phyloP scores from a whole-genome alignment of 2,888 invertebrate genomes.

The Rotaria sp. region DNA sequence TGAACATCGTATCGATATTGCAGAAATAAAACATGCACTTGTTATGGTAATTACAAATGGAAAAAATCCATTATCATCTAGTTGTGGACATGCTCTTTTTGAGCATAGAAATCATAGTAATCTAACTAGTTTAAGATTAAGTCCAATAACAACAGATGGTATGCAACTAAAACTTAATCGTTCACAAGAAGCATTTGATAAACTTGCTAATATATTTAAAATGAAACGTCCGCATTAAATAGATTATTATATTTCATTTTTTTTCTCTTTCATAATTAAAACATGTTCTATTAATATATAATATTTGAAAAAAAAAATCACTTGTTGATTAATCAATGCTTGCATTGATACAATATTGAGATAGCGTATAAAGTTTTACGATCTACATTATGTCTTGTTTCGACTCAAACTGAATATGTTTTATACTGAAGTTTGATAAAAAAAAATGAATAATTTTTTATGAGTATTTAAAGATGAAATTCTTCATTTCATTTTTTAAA shows the following conservation, averaged over 20 bases:
- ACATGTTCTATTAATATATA: too few relatives aligned
- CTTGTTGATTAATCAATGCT: too few relatives aligned
- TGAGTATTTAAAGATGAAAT: too few relatives aligned
- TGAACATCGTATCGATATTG: neutral
- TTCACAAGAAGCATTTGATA: constrained; percentile 6
- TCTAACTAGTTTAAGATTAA: neutral
- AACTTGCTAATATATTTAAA: neutral
- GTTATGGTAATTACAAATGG: neutral
- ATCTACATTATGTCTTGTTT: too few relatives aligned
- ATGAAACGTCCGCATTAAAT: neutral
- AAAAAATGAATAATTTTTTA: too few relatives aligned
- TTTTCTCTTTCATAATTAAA: too few relatives aligned
- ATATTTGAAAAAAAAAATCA: too few relatives aligned
- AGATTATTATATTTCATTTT: neutral
- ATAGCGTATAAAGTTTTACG: too few relatives aligned
- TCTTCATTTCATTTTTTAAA: too few relatives aligned
- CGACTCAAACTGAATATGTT: too few relatives aligned
- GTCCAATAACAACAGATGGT: neutral
- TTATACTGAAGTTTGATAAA: too few relatives aligned
- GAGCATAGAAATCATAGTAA: neutral
- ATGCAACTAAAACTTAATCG: neutral
- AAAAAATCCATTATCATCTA: neutral
- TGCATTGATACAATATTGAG: too few relatives aligned
- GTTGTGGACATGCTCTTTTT: neutral
- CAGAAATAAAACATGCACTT: neutral